A percentile compares a stretch with the other conserved stretches of the same genome.
Conservation (phyloP, 1,140 invertebrate species). For the Pseudomyrmex pallidus region DNA sequence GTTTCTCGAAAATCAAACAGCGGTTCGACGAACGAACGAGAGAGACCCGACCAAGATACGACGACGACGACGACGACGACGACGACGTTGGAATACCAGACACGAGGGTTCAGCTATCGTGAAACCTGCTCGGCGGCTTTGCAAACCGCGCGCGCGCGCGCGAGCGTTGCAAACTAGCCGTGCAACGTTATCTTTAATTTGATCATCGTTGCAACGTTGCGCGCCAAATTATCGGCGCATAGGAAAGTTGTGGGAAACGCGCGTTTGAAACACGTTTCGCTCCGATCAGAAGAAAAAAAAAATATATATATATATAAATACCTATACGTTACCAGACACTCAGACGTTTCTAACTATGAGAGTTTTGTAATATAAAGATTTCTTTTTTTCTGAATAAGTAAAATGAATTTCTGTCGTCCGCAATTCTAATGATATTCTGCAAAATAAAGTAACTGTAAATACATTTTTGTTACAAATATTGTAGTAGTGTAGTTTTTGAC, state of each 20-base stretch:
- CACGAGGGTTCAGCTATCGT: background rate
- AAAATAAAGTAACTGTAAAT: no score
- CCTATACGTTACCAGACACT: no score
- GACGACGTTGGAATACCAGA: background rate
- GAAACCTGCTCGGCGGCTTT: slow-evolving; percentile 49
- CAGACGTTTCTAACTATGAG: no score
- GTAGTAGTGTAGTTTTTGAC: no score
- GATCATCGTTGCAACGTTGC: slow-evolving; percentile 37
- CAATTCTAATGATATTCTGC: no score
- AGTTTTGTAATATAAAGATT: no score
- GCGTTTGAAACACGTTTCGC: slow-evolving; percentile 5
- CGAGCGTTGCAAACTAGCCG: slow-evolving; percentile 53
- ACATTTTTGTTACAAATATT: no score
- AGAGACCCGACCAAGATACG: no score
- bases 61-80: no score
- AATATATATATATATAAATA: slow-evolving; percentile 19
- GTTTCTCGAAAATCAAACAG: slow-evolving; percentile 46
- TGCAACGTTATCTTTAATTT: slow-evolving; percentile 56
- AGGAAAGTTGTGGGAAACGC: slow-evolving; percentile 35
- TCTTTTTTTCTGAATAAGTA: no score
- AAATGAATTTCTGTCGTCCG: no score
- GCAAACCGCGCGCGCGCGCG: slow-evolving; percentile 4
- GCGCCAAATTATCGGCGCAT: slow-evolving; percentile 51
- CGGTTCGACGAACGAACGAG: slow-evolving; percentile 3
- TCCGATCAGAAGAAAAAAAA: background rate